Percentiles rank a stretch among this genome's conserved stretches.
phyloP scores from a whole-genome alignment of 2,888 invertebrate species.

The Hirtodrosophila histrioides region DNA sequence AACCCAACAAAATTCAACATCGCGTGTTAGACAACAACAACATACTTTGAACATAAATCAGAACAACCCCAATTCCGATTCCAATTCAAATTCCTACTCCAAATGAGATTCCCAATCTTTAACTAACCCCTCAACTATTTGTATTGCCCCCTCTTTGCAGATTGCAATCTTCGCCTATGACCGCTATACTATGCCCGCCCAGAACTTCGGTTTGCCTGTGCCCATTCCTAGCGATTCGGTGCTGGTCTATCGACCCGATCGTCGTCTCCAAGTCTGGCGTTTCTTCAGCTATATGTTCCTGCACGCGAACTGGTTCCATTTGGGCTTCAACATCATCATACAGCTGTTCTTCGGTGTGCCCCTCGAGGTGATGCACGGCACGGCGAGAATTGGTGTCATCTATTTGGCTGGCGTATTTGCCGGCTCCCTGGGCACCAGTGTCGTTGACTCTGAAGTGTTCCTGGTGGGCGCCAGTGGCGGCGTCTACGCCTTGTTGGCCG shows the following conservation, averaged over 20 bases:
- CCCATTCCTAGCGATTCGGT: constrained; percentile 96
- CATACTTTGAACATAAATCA: constrained; percentile 57
- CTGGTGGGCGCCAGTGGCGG: constrained; percentile 98
- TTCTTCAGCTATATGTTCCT: constrained; percentile 97
- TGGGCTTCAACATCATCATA: constrained; percentile 96
- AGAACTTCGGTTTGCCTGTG: constrained; percentile 92
- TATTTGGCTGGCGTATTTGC: constrained; percentile 97
- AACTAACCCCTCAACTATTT: no score
- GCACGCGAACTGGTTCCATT: constrained; percentile 97
- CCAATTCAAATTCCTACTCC: constrained; percentile 17
- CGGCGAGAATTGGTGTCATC: constrained; percentile 92
- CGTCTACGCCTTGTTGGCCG: constrained; percentile 97
- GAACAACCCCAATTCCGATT: constrained; percentile 31
- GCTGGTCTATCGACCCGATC: constrained; percentile 97
- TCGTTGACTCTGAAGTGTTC: constrained; percentile 96
- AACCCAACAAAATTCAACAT: constrained; percentile 48
- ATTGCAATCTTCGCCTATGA: constrained; percentile 97
- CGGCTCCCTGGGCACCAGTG: constrained; percentile 92
- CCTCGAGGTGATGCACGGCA: constrained; percentile 98
- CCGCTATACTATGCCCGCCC: constrained; percentile 87
- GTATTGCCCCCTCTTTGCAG: constrained; percentile 85
- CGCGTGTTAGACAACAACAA: constrained; percentile 63
- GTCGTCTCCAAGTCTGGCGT: constrained; percentile 95
- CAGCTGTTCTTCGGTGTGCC: constrained; percentile 97
- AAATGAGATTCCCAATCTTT: neutral